These are phyloP conservation scores for Pomatostomus ruficeps DNA, from an alignment of 2,113 vertebrate genomes.

Conservation along the genomic window DNA sequence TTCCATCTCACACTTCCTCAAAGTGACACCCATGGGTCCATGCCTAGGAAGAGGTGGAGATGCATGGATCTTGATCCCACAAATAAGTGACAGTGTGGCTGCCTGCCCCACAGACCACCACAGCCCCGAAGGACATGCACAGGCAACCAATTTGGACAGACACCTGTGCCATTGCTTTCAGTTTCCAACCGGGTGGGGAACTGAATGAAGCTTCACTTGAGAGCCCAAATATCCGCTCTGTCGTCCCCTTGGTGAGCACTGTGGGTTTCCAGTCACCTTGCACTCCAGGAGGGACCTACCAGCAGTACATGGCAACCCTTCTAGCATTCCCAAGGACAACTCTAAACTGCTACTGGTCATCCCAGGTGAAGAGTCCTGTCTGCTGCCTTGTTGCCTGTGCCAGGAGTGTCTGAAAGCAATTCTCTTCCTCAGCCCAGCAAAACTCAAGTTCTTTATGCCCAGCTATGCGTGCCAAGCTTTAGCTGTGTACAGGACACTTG, in stretches of 20 bases:
- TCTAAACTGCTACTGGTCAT: neutral
- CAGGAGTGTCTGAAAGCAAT: neutral
- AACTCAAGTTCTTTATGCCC: neutral
- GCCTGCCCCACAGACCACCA: neutral
- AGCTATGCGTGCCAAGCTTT: neutral
- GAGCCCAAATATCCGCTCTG: neutral
- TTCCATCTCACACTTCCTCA: neutral
- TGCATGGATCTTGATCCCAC: neutral
- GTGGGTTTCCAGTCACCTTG: neutral
- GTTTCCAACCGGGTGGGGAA: neutral
- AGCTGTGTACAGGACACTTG: neutral
- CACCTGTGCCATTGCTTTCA: neutral
- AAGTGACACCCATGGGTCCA: neutral
- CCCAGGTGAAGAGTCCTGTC: neutral
- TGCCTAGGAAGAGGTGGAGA: neutral
- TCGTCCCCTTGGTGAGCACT: neutral
- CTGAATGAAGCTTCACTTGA: neutral
- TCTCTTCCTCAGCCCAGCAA: neutral
- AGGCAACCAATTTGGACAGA: neutral
- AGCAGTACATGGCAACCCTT: neutral
- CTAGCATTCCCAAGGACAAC: neutral
- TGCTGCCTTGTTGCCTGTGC: neutral
- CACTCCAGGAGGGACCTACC: neutral
- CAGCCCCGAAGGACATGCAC: fast-evolving
- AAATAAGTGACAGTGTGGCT: neutral